These are phyloP conservation scores for Elgaria multicarinata DNA, from an alignment of 2,113 vertebrate genomes.

Conservation along the genomic window DNA sequence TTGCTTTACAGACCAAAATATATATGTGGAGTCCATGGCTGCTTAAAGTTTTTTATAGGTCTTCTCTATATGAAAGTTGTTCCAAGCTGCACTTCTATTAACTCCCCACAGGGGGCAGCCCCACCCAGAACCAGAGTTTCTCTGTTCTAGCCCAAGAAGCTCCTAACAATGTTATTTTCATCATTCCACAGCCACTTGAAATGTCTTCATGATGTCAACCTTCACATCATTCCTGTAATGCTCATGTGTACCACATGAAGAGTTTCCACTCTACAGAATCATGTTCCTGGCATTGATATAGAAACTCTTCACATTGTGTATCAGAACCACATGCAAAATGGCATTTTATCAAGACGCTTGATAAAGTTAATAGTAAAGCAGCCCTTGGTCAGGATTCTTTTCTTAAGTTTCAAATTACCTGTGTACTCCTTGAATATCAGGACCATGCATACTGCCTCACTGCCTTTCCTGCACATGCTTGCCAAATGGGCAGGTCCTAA, in stretches of 20 bases:
- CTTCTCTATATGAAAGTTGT: no score
- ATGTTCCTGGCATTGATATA: not conserved
- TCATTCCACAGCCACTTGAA: not conserved
- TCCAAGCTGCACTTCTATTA: not conserved
- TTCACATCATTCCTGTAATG: not conserved
- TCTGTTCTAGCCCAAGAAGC: not conserved
- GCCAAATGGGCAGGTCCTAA: fast-evolving
- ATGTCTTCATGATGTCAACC: not conserved
- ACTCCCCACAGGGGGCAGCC: no score
- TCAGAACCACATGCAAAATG: not conserved
- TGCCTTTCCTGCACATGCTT: not conserved
- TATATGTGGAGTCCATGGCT: no score
- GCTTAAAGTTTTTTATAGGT: no score
- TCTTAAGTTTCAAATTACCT: not conserved
- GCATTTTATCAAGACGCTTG: no score
- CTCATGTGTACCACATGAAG: not conserved
- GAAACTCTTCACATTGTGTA: not conserved
- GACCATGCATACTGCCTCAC: not conserved
- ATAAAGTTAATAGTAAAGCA: not conserved
- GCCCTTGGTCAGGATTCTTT: not conserved
- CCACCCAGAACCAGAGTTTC: not conserved
- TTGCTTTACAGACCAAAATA: no score
- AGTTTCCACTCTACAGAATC: not conserved
- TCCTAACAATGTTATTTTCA: not conserved
- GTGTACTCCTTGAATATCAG: not conserved